Evolutionary conservation across 2,797 vertebrate species (phyloP), one percentile per base, ranked within the genome.

Genomic region (Squalus acanthias): DNA sequence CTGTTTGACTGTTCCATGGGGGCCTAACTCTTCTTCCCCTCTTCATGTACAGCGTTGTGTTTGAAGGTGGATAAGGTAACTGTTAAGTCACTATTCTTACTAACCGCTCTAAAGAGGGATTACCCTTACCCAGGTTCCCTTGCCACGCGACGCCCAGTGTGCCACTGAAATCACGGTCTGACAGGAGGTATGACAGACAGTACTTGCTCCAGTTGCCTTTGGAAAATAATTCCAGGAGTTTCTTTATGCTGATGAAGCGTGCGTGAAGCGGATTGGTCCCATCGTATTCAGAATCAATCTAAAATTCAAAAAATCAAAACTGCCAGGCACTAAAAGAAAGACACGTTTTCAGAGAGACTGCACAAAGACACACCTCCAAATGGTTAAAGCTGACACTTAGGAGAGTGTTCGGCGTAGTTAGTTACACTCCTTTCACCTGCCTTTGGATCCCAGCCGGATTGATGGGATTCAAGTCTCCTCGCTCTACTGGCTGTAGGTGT

Each of bases 141-240:
- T 98, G 98, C 98, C 98, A 99, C 96, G 98, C 98, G 63, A 99
- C 97, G 0, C 98, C 98, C 60, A 99, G 97, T 39, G 98, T 96
- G 0, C 98, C 98, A 0, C 97, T 98, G 97, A 98, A 98, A 97
- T 99, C 98, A 39, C 98, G 97, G 98, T 98, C 97, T 1, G 98
- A 98, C 74, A 99, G 97, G 96, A 99, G 97, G 96, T 98, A 98
- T n/a, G 98, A 98, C 92, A 99, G 97, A 96, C 98, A 99, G 97
- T 98, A 98, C 89, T 98, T 97, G 22, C 97, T 97, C 98, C 98
- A 98, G 97, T 98, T 98, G 2, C 67, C 97, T 96, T 98, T 97
- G 0, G 98, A 98, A 96, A 97, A 98, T 46, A 98, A 94, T 97
- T 97, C 98, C 94, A 99, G 96, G 20, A 99, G 97, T 96, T 98